phyloP scores from a whole-genome alignment of 2,888 invertebrate species.

The Lepidonotus clava region DNA sequence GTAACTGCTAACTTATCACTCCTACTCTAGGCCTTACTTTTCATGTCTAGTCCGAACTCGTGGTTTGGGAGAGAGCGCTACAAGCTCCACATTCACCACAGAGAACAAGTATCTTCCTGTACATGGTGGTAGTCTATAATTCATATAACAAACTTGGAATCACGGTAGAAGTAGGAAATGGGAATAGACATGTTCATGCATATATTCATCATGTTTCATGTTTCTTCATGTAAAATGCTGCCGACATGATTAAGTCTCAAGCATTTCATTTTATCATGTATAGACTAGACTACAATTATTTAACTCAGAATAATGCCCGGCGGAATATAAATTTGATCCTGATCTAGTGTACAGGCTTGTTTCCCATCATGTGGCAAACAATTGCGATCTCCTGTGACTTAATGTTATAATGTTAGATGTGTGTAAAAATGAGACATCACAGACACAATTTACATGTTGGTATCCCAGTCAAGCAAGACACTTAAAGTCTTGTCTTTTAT shows the following conservation, averaged over 20 bases:
- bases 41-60: slow-evolving; percentile 8
- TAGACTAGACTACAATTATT: background rate
- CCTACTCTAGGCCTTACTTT: slow-evolving; percentile 19
- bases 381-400: background rate
- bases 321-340: background rate
- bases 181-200: slow-evolving; percentile 5
- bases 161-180: background rate
- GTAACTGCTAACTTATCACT: slow-evolving; percentile 36
- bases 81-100: background rate
- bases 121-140: background rate
- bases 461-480: background rate
- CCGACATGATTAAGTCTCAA: slow-evolving; percentile 20
- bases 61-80: background rate
- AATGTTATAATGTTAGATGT: background rate
- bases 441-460: background rate
- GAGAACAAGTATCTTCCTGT: background rate
- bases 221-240: slow-evolving; percentile 7
- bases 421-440: background rate
- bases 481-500: slow-evolving; percentile 18
- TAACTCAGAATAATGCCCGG: background rate
- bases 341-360: background rate
- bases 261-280: slow-evolving; percentile 4
- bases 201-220: slow-evolving; percentile 13
- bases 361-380: background rate
- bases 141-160: background rate